Base-by-base conservation (phyloP, 2,888 invertebrate species). In the Andrena praecox region DNA sequence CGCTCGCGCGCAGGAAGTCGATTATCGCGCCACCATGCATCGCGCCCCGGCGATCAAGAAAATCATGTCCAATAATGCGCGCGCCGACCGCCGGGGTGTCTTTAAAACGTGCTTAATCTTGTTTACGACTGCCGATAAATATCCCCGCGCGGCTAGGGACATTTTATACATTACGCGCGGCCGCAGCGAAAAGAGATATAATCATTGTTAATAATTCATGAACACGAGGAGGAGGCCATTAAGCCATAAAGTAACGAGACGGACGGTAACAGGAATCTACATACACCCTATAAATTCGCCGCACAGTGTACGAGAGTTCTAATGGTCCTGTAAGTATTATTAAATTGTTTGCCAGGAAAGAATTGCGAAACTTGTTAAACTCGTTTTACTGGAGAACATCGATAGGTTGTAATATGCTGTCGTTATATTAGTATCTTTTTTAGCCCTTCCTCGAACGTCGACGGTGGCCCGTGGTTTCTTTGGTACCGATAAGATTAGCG, bases 1-100 rank as follows among this genome's bases (percentile, higher is more conserved):
- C 63, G 68, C 63, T 83, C 62, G 78, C 42, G 59, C 78, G 78
- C 84, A 84, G 84, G 84, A 84, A 84, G 84, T 84, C 71, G 78
- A 84, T 84, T 84, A 83, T 84, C 84, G 78, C 84, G 59, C 75
- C 84, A 69, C 74, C 78, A 63, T 75, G 68, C 74, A 78, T 70
- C 73, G 67, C 31, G 67, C 56, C 60, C 52, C 74, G 74, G 27
- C 56, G 50, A 83, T 83, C 72, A 77, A 83, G 83, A 82, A 83
- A 83, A 83, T 83, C 70, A 73, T 83, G 69, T 69, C 73, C 77
- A 83, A 83, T 83, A 77, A 83, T 50, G 60, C 54, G 83, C 77
- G 48, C 77, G 63, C 77, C 52, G 52, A 70, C 33, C 68, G 42
- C 50, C 52, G 67, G 29, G n/a, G 67, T 8, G 66, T 68, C 59